Evolutionary conservation across 30 jellyfish, hydroid and myxozoan species (phyloP), one percentile per base, ranked within the genome.

Genomic region (Clytia hemisphaerica): DNA sequence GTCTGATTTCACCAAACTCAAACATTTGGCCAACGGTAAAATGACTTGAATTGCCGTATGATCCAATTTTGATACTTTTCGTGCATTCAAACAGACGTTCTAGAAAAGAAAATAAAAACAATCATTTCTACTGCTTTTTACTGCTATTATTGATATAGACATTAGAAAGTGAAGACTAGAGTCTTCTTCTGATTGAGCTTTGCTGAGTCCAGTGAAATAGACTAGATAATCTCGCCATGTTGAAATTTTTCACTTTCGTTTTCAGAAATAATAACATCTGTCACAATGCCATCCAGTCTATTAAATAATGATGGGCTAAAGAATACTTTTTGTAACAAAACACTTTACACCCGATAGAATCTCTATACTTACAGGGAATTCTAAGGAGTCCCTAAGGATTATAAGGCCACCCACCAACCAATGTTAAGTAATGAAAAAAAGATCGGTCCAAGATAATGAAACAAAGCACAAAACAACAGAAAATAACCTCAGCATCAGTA

Each of bases 11-110:
- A 77, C 85, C 18, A 85, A 26, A 38, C 74, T 21, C 82, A 89
- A 77, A 44, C 81, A 77, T 62, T 80, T 89, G 61, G 81, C 61
- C 21, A 81, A 88, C n/a, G 98, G 98, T 4, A 89, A 71, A 18
- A 89, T 70, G 44, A 89, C 76, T 27, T 68, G 94, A 2, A 89
- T 64, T 2, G 98, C 84, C 4, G 98, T 72, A 71, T 89, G 98
- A 53, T 79, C 98, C 57, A 89, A 76, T 31, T 26, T 42, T 36
- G 62, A 71, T 26, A 72, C 40, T 72, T 73, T 89, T 33, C 68
- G 80, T 7, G 98, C 94, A 24, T 73, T 61, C 24, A 24, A 76
- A 58, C 93, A 89, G 19, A 89, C 85, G n/a, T 10, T 19, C 90
- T 76, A 33, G 2, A 48, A 71, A 9, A 7, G 79, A 71, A 15